Base-by-base conservation (phyloP, 2,888 invertebrate genomes). In the Cryptophagus acutangulus region DNA sequence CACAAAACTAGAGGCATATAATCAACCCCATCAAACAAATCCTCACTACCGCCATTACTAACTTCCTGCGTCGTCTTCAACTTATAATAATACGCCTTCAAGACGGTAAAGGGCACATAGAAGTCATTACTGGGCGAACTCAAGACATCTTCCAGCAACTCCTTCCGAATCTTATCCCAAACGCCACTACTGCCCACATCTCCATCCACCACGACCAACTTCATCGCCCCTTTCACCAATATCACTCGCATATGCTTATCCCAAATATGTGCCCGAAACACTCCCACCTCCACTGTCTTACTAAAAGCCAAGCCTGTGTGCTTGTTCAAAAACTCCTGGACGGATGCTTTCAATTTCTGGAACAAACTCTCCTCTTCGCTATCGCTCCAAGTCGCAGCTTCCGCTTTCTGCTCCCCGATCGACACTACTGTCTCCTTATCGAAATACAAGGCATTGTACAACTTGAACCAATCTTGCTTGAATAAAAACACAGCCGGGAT, bases 401-500 rank as follows among this genome's bases (percentile, higher is more conserved):
- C 26, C 3, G n/a, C 5, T 16, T 15, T 3, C 2, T 15, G 13
- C 16, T 31, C 31, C 1, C 74, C 73, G 2, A 79, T 64, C 0
- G 72, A 73, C 0, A 84, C 71, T 18, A 73, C 68, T 12, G 84
- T 55, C 5, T 73, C 66, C 0, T 80, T 76, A 48, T 81, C 70
- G 1, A 71, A 66, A 3, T 71, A 61, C 45, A 85, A 63, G 1
- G 80, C 76, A 10, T 77, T 71, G 0, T 78, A 66, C n/a, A 94
- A 69, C 50, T 79, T 75, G 9, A 73, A 67, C 1, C 85, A 89
- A 66, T 94, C 92, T 43, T 77, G 73, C 3, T 79, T 76, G 66
- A 89, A 95, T 38, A 95, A 75, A 66, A 95, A 95, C 5, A 93
- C 87, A n/a, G 91, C 79, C 0, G 94, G 92, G 60, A 95, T 92